Conservation (phyloP, 1,140 invertebrate species). For the Lineus longissimus region DNA sequence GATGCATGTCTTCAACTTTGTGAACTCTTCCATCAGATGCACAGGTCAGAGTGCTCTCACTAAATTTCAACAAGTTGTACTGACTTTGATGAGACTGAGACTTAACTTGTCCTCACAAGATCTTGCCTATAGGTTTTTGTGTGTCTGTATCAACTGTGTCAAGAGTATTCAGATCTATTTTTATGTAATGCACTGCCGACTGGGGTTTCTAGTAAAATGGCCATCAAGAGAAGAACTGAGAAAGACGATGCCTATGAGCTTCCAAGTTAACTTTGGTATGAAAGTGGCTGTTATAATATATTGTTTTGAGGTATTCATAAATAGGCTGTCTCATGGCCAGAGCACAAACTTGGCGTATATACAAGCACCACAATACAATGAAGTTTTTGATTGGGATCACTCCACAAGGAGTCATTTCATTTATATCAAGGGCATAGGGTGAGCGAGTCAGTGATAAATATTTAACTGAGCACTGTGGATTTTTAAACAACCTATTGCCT, state of each 20-base stretch:
- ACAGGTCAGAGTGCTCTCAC: too few relatives aligned
- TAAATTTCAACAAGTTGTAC: not conserved
- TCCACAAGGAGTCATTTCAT: constrained; percentile 10
- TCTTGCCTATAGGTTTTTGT: constrained; percentile 6
- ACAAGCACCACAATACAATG: constrained; percentile 14
- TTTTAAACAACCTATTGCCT: not conserved
- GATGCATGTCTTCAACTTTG: too few relatives aligned
- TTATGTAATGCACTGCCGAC: not conserved
- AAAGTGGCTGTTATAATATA: constrained; percentile 2
- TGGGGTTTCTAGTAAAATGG: not conserved
- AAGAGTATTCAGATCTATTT: not conserved
- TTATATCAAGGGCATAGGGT: constrained; percentile 14
- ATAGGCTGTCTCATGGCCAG: constrained; percentile 1
- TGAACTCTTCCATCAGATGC: too few relatives aligned
- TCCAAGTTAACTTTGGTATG: not conserved
- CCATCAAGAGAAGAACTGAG: constrained; percentile 4
- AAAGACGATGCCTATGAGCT: constrained; percentile 3
- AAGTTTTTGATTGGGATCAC: constrained; percentile 12
- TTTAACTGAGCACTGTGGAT: not conserved
- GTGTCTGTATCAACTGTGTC: not conserved
- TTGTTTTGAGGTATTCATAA: constrained; percentile 13
- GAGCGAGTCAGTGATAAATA: constrained; percentile 13
- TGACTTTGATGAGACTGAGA: constrained; percentile 6
- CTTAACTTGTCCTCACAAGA: not conserved
- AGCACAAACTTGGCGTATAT: constrained; percentile 6